Conservation (phyloP, 2,113 vertebrate species). For the Hippocampus mohnikei region DNA sequence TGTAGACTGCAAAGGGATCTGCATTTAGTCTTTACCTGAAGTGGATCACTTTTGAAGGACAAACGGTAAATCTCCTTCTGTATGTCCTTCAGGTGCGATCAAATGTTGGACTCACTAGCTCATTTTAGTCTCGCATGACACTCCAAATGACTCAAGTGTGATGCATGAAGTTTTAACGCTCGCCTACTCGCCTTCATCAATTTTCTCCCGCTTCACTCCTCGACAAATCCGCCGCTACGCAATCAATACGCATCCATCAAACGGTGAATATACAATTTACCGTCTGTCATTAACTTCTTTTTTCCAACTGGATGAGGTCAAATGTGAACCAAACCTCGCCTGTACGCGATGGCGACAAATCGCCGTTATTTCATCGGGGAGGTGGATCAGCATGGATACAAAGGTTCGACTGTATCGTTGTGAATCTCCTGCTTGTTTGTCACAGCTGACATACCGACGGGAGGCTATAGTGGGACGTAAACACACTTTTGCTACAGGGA, state of each 20-base stretch:
- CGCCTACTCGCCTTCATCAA: background rate
- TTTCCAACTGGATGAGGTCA: background rate
- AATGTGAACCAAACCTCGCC: background rate
- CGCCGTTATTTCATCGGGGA: background rate
- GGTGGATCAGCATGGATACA: background rate
- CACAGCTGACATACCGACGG: constrained; percentile 29
- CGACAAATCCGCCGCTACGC: background rate
- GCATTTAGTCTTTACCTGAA: background rate
- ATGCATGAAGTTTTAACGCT: background rate
- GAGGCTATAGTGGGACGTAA: constrained; percentile 44
- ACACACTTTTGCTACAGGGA: constrained; percentile 49
- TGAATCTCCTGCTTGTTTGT: constrained; percentile 44
- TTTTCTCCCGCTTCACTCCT: background rate
- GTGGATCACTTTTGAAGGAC: background rate
- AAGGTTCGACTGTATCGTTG: background rate
- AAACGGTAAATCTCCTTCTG: background rate
- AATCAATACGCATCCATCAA: no score
- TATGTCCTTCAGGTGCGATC: background rate
- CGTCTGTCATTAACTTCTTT: no score
- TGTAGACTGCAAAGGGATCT: background rate
- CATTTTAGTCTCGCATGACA: background rate
- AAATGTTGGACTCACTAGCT: background rate
- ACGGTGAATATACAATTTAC: no score
- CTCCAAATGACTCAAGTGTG: background rate
- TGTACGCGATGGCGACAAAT: background rate